Conservation (phyloP, 2,113 vertebrate genomes). For the Asarcornis scutulata region DNA sequence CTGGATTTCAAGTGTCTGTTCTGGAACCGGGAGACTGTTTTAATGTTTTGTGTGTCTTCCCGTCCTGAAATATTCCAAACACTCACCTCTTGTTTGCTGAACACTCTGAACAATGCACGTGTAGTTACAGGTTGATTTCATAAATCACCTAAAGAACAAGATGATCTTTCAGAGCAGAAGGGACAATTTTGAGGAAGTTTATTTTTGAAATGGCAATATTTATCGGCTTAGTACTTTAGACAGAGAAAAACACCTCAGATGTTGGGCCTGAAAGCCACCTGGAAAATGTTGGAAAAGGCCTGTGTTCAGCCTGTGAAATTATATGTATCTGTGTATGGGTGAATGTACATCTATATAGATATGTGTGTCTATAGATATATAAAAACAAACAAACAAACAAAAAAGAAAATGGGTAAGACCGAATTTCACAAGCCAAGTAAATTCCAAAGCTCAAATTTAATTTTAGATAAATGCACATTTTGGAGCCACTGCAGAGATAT, state of each 20-base stretch:
- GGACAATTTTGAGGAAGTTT: constrained; percentile 66
- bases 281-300: not conserved
- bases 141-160: constrained; percentile 67
- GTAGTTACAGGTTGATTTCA: constrained; percentile 45
- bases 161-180: constrained; percentile 54
- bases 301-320: not conserved
- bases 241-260: not conserved
- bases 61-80: constrained; percentile 57
- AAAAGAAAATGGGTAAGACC: not conserved
- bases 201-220: constrained; percentile 52
- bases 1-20: not conserved
- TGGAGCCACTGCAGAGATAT: not conserved
- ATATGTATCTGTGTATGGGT: not conserved
- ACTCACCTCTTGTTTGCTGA: constrained; percentile 67
- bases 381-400: not conserved
- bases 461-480: not conserved
- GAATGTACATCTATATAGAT: not conserved
- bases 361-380: not conserved
- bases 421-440: not conserved
- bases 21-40: not conserved
- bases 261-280: not conserved
- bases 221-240: constrained; percentile 19
- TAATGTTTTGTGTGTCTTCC: constrained; percentile 9
- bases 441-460: not conserved
- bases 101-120: constrained; percentile 33